Evolutionary conservation across 2,797 vertebrate genomes (phyloP).

Genomic region (Lepilemur ruficaudatus): DNA sequence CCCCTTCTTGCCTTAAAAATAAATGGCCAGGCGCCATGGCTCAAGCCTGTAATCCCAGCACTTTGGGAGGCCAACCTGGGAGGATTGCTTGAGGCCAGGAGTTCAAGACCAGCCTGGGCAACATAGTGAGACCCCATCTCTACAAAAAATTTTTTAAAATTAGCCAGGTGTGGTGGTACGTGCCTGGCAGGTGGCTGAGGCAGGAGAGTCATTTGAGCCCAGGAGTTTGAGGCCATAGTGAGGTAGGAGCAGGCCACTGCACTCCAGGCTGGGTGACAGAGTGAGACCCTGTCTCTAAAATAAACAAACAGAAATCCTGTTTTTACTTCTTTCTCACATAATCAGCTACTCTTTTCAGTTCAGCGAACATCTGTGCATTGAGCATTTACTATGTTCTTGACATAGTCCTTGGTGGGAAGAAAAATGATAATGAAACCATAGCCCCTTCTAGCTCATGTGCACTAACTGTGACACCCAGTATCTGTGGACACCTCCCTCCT

Average conservation of each 20-base stretch:
- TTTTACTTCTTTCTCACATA: background rate
- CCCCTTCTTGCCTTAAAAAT: background rate
- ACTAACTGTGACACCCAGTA: rapidly evolving
- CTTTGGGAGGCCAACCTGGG: background rate
- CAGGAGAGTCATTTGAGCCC: background rate
- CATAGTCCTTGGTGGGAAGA: background rate
- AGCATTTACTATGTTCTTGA: background rate
- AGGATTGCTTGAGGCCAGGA: background rate
- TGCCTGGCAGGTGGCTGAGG: background rate
- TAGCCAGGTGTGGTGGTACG: background rate
- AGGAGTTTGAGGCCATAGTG: background rate
- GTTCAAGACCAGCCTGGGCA: background rate
- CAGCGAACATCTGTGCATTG: too few relatives aligned
- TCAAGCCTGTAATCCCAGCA: background rate
- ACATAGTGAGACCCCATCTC: background rate
- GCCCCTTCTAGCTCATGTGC: background rate
- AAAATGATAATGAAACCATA: background rate
- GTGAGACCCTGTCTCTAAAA: background rate
- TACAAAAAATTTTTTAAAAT: background rate
- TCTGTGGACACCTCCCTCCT: background rate
- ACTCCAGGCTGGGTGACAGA: background rate
- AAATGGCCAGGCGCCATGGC: background rate
- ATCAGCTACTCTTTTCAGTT: background rate
- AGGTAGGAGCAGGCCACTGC: background rate
- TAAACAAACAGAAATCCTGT: background rate